A percentile compares a stretch with the other conserved stretches of the same genome.
phyloP scores from a whole-genome alignment of 2,888 invertebrate species.

The Ectemnius lituratus region DNA sequence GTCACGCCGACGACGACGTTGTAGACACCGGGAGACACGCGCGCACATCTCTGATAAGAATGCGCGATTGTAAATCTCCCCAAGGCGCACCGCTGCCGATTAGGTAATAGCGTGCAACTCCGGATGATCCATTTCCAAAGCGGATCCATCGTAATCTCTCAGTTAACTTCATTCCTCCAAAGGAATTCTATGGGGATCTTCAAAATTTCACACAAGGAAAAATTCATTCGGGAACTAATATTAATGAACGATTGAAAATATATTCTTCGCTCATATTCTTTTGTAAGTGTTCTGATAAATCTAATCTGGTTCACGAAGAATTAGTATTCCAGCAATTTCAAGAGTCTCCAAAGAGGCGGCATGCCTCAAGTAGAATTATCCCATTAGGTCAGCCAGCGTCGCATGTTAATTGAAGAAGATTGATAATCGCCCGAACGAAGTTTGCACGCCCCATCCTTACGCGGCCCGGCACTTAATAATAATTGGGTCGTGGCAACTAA shows the following conservation, averaged over 20 bases:
- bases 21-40: conserved; percentile 13
- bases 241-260: too few relatives aligned
- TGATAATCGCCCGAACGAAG: conserved; percentile 17
- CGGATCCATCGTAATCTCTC: conserved; percentile 7
- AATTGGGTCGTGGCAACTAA: neutral
- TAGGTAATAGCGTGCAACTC: conserved; percentile 34
- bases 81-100: conserved; percentile 18
- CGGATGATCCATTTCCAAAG: conserved; percentile 36
- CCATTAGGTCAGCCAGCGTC: conserved; percentile 5
- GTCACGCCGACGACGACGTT: conserved; percentile 12
- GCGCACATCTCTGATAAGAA: conserved; percentile 27
- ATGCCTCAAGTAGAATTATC: conserved; percentile 4
- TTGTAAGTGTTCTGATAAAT: too few relatives aligned
- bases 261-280: too few relatives aligned
- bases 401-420: conserved; percentile 28
- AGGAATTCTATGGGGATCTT: too few relatives aligned
- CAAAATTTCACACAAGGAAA: neutral
- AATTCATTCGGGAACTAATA: too few relatives aligned
- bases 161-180: too few relatives aligned
- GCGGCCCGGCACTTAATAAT: too few relatives aligned
- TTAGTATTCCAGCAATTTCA: conserved; percentile 1
- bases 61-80: conserved; percentile 31
- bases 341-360: neutral
- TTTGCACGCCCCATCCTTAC: too few relatives aligned
- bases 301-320: too few relatives aligned